Evolutionary conservation across 1,140 invertebrate species (phyloP).

Genomic region (Plodia interpunctella): DNA sequence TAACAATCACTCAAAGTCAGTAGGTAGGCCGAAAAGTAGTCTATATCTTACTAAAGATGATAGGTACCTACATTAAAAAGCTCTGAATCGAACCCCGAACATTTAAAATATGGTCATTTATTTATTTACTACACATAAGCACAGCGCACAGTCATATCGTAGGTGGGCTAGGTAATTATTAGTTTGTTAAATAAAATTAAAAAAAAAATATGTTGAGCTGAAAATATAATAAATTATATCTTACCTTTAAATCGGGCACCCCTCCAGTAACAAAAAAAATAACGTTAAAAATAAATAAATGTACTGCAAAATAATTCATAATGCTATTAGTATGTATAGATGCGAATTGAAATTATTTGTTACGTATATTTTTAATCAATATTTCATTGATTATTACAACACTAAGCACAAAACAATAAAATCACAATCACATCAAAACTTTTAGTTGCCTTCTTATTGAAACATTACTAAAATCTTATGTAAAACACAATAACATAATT

Average conservation of each 20-base stretch:
- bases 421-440: conserved; percentile 29
- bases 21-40: too few relatives aligned
- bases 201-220: too few relatives aligned
- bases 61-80: too few relatives aligned
- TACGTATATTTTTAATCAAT: conserved; percentile 29
- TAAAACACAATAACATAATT: neutral
- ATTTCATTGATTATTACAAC: conserved; percentile 50
- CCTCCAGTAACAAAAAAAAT: conserved; percentile 47
- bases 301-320: conserved; percentile 59
- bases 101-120: too few relatives aligned
- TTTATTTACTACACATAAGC: too few relatives aligned
- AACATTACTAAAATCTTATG: conserved; percentile 25
- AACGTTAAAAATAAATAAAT: conserved; percentile 54
- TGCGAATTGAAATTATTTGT: conserved; percentile 25
- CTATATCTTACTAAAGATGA: too few relatives aligned
- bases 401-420: conserved; percentile 54
- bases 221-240: neutral
- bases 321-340: conserved; percentile 22
- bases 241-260: conserved; percentile 55
- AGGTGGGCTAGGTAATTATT: too few relatives aligned
- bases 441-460: conserved; percentile 54
- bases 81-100: too few relatives aligned
- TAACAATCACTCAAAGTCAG: too few relatives aligned
- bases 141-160: too few relatives aligned
- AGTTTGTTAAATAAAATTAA: too few relatives aligned